phyloP scores from a whole-genome alignment of 92 coral and sea anemone species.

The Heliopora coerulea region DNA sequence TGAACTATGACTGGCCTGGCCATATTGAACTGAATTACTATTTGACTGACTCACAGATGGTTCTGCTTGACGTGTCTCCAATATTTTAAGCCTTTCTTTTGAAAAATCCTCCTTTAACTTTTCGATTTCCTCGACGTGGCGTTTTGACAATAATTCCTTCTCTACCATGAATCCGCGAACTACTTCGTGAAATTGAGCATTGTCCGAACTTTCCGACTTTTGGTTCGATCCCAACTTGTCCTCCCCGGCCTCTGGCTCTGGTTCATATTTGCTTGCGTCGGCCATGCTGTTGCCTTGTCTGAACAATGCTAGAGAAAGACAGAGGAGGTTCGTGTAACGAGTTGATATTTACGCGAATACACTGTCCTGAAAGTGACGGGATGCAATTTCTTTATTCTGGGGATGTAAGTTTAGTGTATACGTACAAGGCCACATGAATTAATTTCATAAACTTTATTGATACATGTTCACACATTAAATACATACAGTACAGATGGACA shows the following conservation, averaged over 20 bases:
- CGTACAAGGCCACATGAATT: no score
- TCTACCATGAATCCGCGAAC: slow-evolving; percentile 85
- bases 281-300: slow-evolving; percentile 6
- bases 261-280: neutral
- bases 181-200: slow-evolving; percentile 60
- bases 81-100: slow-evolving; percentile 50
- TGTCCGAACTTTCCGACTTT: slow-evolving; percentile 3
- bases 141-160: slow-evolving; percentile 83
- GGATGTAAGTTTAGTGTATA: no score
- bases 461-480: no score
- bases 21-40: slow-evolving; percentile 42
- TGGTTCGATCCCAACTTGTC: neutral
- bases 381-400: no score
- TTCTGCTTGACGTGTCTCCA: slow-evolving; percentile 45
- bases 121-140: slow-evolving; percentile 79
- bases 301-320: neutral
- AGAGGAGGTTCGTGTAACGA: neutral
- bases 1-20: no score
- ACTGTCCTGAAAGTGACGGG: no score
- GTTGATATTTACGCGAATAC: neutral
- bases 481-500: no score
- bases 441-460: no score
- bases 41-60: slow-evolving; percentile 55
- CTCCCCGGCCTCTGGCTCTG: neutral
- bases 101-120: slow-evolving; percentile 73